Base-by-base conservation (phyloP, 1,140 invertebrate genomes). In the Drosophila erecta region DNA sequence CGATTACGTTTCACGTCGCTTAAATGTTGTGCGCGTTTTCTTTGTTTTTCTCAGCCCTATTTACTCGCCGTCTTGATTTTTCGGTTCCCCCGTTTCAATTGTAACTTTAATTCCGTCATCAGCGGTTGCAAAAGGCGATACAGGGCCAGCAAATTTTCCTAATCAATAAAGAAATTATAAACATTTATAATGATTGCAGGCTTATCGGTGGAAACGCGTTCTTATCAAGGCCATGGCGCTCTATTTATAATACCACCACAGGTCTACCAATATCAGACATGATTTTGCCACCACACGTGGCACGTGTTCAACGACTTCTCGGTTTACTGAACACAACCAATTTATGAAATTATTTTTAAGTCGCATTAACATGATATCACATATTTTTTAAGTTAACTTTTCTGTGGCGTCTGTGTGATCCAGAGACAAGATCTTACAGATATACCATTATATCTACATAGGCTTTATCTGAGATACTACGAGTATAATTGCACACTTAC, bases 121-220 rank as follows among this genome's bases (percentile, higher is more conserved):
- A 17, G n/a, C 60, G 64, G 35, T 65, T 40, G 64, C 43, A 65
- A 24, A 35, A 22, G 24, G 12, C 30, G n/a, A 22, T 54, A 60
- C 11, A 38, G 37, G 11, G 6, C 20, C 24, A 46, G 40, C 37
- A 70, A 54, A 53, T 72, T 58, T 65, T 54, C 37, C 76, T 71
- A 76, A 87, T 87, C 83, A 83, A 78, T 76, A 72, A 76, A 76
- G 66, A 85, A 81, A 89, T 83, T 87, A 76, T 83, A 83, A 87
- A 83, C 79, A 87, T 87, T 87, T 87, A 87, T 81, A 87, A 86
- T 83, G 79, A 86, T 62, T 72, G 51, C 65, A 11, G 61, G 70
- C 75, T 79, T 86, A 86, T 86, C 83, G 77, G 40, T 20, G 20
- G 24, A n/a, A 58, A 37, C 66, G 71, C 44, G 58, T 40, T 64